These are phyloP conservation scores for Zele albiditarsus DNA, from an alignment of 2,888 invertebrate genomes.

Conservation along the genomic window DNA sequence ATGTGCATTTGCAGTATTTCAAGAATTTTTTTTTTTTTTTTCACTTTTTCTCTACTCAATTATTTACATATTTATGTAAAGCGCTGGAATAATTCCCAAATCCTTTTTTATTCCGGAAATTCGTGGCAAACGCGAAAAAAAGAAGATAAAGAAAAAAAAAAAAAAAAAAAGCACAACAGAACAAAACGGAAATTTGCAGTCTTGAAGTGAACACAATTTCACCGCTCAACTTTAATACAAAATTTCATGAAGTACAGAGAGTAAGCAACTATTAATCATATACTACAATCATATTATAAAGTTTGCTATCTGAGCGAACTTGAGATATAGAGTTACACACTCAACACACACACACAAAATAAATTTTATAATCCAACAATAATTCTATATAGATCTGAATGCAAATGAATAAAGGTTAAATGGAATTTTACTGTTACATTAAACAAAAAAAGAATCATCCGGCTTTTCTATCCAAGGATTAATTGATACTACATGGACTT, in stretches of 20 bases:
- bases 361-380: neutral
- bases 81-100: neutral
- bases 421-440: neutral
- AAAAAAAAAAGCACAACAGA: neutral
- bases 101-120: conserved; percentile 23
- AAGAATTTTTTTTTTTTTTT: neutral
- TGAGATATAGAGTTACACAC: neutral
- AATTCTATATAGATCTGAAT: neutral
- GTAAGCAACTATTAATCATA: conserved; percentile 29
- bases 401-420: neutral
- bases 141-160: neutral
- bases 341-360: conserved; percentile 8
- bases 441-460: neutral
- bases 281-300: conserved; percentile 42
- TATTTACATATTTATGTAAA: conserved; percentile 17
- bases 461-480: neutral
- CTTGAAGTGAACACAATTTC: conserved; percentile 19
- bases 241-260: conserved; percentile 36
- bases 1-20: conserved; percentile 4
- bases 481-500: neutral
- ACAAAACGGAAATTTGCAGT: conserved; percentile 29
- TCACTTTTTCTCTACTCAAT: neutral
- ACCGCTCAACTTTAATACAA: conserved; percentile 22
- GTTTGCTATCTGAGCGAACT: conserved; percentile 26
- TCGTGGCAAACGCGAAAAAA: neutral